phyloP scores from a whole-genome alignment of 2,888 invertebrate genomes.

The Conomelus anceps region DNA sequence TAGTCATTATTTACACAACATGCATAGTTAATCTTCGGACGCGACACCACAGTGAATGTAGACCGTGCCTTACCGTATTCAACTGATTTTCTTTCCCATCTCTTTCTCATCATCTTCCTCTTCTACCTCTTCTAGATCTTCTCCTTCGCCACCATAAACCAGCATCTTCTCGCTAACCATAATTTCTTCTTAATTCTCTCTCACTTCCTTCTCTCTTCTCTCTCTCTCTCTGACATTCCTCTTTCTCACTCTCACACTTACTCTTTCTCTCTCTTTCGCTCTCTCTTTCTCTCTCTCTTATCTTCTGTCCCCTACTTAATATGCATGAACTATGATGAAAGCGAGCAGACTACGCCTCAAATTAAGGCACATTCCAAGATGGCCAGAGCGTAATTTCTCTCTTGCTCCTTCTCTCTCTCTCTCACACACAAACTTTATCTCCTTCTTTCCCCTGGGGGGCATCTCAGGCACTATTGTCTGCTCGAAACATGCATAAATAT shows the following conservation, averaged over 20 bases:
- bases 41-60: neutral
- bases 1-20: neutral
- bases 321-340: conserved; percentile 9
- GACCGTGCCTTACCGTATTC: neutral
- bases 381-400: neutral
- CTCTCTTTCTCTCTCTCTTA: neutral
- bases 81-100: neutral
- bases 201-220: neutral
- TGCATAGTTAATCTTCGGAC: neutral
- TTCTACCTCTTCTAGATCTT: neutral
- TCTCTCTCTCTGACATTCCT: neutral
- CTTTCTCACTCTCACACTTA: neutral
- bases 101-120: neutral
- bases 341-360: conserved; percentile 7
- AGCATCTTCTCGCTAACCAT: neutral
- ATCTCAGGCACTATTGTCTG: conserved; percentile 5
- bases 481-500: conserved; percentile 7
- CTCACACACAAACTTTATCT: neutral
- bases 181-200: neutral
- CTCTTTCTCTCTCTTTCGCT: neutral
- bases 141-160: neutral
- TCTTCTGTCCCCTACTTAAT: neutral
- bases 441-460: conserved; percentile 9
- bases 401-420: neutral
- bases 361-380: conserved; percentile 14